Base-by-base conservation (phyloP, 2,888 invertebrate genomes). In the Periphyllus acericola region DNA sequence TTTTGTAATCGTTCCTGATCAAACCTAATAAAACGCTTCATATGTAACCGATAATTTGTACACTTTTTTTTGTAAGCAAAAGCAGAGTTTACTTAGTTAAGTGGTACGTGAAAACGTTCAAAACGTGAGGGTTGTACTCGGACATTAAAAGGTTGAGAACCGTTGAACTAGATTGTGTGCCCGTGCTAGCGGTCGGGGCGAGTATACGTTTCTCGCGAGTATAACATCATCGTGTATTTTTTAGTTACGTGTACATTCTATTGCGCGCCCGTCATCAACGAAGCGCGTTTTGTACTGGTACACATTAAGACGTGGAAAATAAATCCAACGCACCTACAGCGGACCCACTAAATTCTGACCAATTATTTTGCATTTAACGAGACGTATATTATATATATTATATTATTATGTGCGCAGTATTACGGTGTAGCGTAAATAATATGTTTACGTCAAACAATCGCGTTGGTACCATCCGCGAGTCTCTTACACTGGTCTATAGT, bases 281-380 rank as follows among this genome's bases (percentile, higher is more conserved):
- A 68, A 21, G 29, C 68, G 17, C 68, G 68, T 68, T 68, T 29
- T 11, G 6, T 0, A n/a, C 4, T 5, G 66, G 25, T 55, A 60
- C 29, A 46, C 21, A 60, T 60, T 25, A 60, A 60, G 21, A 60
- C 60, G 9, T 60, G 11, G 21, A 60, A 60, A 60, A 21, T 0
- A 60, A 55, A 60, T 60, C 21, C 11, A 46, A 60, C 46, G 46
- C 11, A 11, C 9, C 60, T 25, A 19, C 34, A 36, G 66, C 60
- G 60, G 32, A 25, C 32, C 36, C 17, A 19, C 60, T 66, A 60
- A 36, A 60, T 80, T 66, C n/a, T 34, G 60, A 60, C 34, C 80
- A 80, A 80, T 80, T 80, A 66, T 80, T 66, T 66, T 36, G 36
- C 60, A 80, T 80, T 80, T 80, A 80, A 80, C 80, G n/a, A 36